Conservation (phyloP, 1,140 invertebrate genomes). For the Agrypnia vestita region DNA sequence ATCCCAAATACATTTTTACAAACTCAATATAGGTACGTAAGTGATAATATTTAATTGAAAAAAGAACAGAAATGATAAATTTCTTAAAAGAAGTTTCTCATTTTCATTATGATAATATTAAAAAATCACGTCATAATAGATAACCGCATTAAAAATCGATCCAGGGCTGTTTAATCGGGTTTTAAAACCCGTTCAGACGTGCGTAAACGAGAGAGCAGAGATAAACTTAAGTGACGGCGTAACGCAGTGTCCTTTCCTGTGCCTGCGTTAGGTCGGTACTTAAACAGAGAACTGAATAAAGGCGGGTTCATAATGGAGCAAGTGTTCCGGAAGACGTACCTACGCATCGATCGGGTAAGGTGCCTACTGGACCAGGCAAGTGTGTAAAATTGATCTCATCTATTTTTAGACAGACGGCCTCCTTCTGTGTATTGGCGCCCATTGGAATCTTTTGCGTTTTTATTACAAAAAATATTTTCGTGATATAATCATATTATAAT, state of each 20-base stretch:
- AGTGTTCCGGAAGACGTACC: conserved; percentile 47
- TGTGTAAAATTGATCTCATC: conserved; percentile 54
- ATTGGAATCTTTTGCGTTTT: conserved; percentile 1
- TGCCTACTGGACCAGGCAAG: conserved; percentile 48
- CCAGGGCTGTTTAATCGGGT: conserved; percentile 13
- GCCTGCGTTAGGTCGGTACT: neutral
- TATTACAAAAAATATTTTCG: too few species aligned
- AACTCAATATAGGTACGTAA: too few species aligned
- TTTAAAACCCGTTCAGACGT: conserved; percentile 34
- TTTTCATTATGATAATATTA: neutral
- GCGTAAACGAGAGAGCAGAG: conserved; percentile 28
- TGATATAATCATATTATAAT: too few species aligned
- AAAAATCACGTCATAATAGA: conserved; percentile 26
- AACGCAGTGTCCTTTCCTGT: conserved; percentile 37
- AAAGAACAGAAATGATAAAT: too few species aligned
- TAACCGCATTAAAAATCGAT: conserved; percentile 33
- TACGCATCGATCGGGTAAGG: conserved; percentile 44
- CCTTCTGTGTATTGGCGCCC: neutral
- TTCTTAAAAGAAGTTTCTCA: neutral
- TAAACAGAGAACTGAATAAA: conserved; percentile 25
- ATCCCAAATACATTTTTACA: too few species aligned
- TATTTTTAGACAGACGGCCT: conserved; percentile 34
- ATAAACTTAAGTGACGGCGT: conserved; percentile 32
- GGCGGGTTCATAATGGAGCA: conserved; percentile 41
- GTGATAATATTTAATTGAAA: too few species aligned